Conservation (phyloP, 2,797 vertebrate genomes). For the Mormyrops attenuatus region DNA sequence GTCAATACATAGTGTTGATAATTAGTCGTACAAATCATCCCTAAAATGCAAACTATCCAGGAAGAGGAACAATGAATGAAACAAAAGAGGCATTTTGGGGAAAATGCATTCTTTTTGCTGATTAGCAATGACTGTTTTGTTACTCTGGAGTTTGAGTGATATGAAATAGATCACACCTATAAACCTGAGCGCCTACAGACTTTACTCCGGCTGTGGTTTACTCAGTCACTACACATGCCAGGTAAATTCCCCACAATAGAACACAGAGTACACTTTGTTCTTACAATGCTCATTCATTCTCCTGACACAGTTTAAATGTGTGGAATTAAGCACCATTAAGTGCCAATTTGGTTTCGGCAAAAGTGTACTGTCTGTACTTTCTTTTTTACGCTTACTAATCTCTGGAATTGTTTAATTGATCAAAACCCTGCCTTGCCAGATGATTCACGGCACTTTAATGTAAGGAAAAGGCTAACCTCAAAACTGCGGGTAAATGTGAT, state of each 20-base stretch:
- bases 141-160: constrained; percentile 14
- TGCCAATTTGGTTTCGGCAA: background rate
- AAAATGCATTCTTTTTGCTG: constrained; percentile 8
- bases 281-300: background rate
- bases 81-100: background rate
- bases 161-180: background rate
- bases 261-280: constrained; percentile 6
- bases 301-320: background rate
- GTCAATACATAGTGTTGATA: constrained; percentile 5
- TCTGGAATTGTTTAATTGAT: background rate
- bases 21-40: background rate
- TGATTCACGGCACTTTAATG: background rate
- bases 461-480: background rate
- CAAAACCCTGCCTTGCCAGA: background rate
- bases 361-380: background rate
- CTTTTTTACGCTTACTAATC: background rate
- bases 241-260: background rate
- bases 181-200: background rate
- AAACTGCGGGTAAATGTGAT: background rate
- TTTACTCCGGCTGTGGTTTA: background rate
- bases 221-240: background rate
- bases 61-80: background rate
- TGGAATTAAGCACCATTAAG: background rate
- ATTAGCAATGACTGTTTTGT: background rate
- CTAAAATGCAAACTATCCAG: background rate